These are phyloP conservation scores for Antechinus flavipes DNA, from an alignment of 2,113 vertebrate genomes.

Conservation along the genomic window DNA sequence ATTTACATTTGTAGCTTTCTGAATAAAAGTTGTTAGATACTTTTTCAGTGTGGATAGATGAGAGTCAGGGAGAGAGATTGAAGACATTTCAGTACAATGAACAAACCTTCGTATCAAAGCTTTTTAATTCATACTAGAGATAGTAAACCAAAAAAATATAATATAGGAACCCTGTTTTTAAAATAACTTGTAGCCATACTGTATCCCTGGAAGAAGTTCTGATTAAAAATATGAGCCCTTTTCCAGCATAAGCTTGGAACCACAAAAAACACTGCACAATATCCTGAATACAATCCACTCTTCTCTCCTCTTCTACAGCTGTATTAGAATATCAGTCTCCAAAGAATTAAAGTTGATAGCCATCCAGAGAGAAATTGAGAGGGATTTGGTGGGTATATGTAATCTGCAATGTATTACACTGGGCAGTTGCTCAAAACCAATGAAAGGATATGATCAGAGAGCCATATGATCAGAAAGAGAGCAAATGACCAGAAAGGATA, in stretches of 20 bases:
- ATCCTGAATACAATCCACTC: background rate
- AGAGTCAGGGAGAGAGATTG: background rate
- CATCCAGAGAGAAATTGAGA: background rate
- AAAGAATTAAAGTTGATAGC: background rate
- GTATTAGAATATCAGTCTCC: background rate
- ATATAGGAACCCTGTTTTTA: background rate
- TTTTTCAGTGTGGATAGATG: background rate
- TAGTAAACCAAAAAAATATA: constrained; percentile 26
- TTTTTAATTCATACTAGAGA: background rate
- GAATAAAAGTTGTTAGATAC: background rate
- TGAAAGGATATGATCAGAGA: background rate
- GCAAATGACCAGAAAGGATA: background rate
- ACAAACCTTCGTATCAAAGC: background rate
- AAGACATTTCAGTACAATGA: constrained; percentile 22
- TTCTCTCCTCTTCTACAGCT: background rate
- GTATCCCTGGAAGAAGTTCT: background rate
- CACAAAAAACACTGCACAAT: background rate
- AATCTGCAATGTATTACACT: background rate
- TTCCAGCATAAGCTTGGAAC: background rate
- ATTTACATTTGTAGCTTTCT: constrained; percentile 13
- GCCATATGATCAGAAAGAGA: background rate
- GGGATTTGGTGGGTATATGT: background rate
- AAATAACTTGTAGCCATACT: background rate
- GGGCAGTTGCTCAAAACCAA: background rate
- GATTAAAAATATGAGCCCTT: background rate